Evolutionary conservation across 1,140 invertebrate genomes (phyloP).

Genomic region (Drosophila carrolli): DNA sequence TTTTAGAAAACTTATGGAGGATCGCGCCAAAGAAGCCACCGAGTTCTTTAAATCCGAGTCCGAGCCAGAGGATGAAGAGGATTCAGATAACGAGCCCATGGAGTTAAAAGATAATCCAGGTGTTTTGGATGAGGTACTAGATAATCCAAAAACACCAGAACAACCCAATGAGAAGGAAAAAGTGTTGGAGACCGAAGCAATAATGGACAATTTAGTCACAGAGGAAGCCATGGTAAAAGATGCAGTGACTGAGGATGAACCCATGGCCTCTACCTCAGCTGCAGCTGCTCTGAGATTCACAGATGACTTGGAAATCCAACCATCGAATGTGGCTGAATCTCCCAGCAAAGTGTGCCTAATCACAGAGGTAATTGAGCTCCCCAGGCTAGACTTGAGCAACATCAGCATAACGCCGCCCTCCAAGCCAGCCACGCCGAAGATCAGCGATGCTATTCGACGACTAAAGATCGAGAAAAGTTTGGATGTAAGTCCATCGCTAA

Average conservation of each 20-base stretch:
- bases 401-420: conserved; percentile 52
- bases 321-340: conserved; percentile 3
- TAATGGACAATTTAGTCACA: neutral
- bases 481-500: conserved; percentile 80
- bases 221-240: neutral
- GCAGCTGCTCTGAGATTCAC: neutral
- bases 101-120: conserved; percentile 38
- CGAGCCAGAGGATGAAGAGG: conserved; percentile 71
- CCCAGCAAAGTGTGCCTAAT: conserved; percentile 46
- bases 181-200: neutral
- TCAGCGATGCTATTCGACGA: conserved; percentile 51
- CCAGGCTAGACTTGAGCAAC: conserved; percentile 68
- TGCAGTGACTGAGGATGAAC: neutral
- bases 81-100: neutral
- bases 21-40: conserved; percentile 85
- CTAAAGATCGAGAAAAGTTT: conserved; percentile 59
- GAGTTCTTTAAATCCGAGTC: conserved; percentile 87
- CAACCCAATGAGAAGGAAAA: neutral
- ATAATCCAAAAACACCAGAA: neutral
- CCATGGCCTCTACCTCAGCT: conserved; percentile 19
- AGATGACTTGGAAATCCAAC: neutral
- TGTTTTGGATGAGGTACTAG: conserved; percentile 8
- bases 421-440: conserved; percentile 54
- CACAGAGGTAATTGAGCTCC: conserved; percentile 73
- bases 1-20: conserved; percentile 85